Conservation (phyloP, 2,888 invertebrate species). For the Campoplex capitator region DNA sequence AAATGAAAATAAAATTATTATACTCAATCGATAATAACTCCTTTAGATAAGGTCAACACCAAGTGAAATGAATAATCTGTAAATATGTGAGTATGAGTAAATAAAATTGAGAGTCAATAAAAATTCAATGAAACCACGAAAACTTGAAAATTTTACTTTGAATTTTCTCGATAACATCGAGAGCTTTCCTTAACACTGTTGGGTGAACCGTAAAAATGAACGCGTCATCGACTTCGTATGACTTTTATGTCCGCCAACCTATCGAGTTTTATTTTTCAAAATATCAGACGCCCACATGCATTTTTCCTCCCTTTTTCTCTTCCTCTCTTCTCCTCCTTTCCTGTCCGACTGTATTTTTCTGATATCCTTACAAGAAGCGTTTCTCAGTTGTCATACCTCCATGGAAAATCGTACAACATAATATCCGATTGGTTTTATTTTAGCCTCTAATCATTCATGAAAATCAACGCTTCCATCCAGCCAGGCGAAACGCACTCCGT, state of each 20-base stretch:
- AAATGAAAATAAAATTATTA: too few species aligned
- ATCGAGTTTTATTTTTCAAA: slow-evolving; percentile 24
- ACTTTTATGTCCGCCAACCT: background rate
- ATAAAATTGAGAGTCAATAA: too few species aligned
- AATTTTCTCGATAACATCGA: background rate
- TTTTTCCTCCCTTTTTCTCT: slow-evolving; percentile 16
- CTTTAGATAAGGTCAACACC: too few species aligned
- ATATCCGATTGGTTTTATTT: slow-evolving; percentile 29
- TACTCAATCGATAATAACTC: too few species aligned
- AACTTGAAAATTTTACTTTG: background rate
- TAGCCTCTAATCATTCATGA: slow-evolving; percentile 24
- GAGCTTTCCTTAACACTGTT: background rate
- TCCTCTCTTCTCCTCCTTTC: slow-evolving; percentile 25
- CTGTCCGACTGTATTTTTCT: background rate
- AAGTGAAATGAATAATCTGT: too few species aligned
- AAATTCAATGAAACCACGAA: background rate
- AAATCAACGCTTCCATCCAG: slow-evolving; percentile 48
- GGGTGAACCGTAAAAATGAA: background rate
- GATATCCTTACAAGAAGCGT: background rate
- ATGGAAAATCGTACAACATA: slow-evolving; percentile 13
- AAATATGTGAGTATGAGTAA: too few species aligned
- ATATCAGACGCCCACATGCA: slow-evolving; percentile 25
- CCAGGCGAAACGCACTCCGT: slow-evolving; percentile 66
- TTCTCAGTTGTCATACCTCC: slow-evolving; percentile 39
- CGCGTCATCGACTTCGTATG: background rate